Conservation (phyloP, 2,888 invertebrate species). For the Ceraclea dissimilis region DNA sequence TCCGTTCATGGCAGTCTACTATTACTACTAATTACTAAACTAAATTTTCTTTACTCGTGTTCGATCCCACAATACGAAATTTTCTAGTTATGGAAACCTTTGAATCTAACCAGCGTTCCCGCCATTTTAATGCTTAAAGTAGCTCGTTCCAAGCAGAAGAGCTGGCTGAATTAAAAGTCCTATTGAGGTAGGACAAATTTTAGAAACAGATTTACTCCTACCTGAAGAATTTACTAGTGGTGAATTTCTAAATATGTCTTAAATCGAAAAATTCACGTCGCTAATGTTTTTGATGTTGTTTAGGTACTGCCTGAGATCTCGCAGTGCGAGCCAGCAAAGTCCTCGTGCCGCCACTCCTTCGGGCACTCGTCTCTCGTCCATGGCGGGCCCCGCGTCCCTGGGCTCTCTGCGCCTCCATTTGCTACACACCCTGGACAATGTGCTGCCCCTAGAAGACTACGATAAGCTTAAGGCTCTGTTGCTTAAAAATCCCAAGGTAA, state of each 20-base stretch:
- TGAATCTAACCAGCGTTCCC: too few relatives aligned
- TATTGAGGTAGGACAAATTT: too few relatives aligned
- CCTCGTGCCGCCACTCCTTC: conserved; percentile 68
- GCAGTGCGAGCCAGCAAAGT: conserved; percentile 43
- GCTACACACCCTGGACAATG: conserved; percentile 83
- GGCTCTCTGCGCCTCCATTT: conserved; percentile 81
- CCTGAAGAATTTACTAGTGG: too few relatives aligned
- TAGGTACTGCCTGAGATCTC: conserved; percentile 59
- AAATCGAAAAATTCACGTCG: not conserved
- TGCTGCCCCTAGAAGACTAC: conserved; percentile 77
- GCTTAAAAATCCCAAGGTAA: conserved; percentile 56
- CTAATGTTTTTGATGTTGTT: not conserved
- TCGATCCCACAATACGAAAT: too few relatives aligned
- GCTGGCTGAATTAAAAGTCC: too few relatives aligned
- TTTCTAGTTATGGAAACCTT: too few relatives aligned
- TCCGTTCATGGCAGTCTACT: too few relatives aligned
- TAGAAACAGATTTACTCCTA: too few relatives aligned
- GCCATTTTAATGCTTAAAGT: too few relatives aligned
- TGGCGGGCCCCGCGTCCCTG: conserved; percentile 47
- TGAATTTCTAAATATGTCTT: not conserved
- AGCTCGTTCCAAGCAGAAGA: too few relatives aligned
- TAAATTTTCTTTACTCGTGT: too few relatives aligned
- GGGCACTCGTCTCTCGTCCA: conserved; percentile 58
- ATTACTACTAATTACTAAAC: too few relatives aligned
- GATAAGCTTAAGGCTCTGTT: conserved; percentile 69